Percentiles rank a stretch among this genome's conserved stretches.
phyloP scores from a whole-genome alignment of 2,113 vertebrate species.

The Empidonax alnorum region DNA sequence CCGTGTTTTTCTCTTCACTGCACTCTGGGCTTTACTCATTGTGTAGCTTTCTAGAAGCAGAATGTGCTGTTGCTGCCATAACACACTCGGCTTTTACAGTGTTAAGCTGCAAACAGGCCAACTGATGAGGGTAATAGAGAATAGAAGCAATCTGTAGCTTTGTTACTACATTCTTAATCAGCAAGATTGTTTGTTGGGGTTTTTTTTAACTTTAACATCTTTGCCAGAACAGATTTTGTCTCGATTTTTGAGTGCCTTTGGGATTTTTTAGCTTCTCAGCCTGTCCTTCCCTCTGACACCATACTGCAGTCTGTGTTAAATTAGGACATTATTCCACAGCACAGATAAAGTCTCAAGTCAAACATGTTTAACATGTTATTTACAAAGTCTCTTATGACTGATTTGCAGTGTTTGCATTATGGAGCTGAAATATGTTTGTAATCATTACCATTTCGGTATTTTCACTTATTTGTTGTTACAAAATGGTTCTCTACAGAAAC shows the following conservation, averaged over 20 bases:
- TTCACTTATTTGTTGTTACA: not conserved
- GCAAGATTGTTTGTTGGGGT: not conserved
- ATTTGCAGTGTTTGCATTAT: not conserved
- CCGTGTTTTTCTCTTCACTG: not conserved
- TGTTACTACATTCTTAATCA: not conserved
- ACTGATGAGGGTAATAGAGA: not conserved
- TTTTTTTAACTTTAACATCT: not conserved
- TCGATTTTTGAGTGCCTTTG: not conserved
- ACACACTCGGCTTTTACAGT: not conserved
- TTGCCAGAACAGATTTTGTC: not conserved
- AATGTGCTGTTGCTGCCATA: not conserved
- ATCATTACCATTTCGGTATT: not conserved
- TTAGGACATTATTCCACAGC: not conserved
- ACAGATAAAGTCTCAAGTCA: not conserved
- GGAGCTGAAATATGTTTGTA: not conserved
- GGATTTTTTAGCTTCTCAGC: not conserved
- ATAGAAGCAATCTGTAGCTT: not conserved
- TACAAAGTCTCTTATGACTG: not conserved
- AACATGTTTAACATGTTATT: not conserved
- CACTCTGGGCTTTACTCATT: not conserved
- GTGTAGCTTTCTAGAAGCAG: not conserved
- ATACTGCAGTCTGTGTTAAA: not conserved
- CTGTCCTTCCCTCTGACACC: not conserved
- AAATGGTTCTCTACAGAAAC: conserved; percentile 80
- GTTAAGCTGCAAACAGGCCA: not conserved